Evolutionary conservation across 2,888 invertebrate genomes (phyloP).

Genomic region (Tridacna gigas): DNA sequence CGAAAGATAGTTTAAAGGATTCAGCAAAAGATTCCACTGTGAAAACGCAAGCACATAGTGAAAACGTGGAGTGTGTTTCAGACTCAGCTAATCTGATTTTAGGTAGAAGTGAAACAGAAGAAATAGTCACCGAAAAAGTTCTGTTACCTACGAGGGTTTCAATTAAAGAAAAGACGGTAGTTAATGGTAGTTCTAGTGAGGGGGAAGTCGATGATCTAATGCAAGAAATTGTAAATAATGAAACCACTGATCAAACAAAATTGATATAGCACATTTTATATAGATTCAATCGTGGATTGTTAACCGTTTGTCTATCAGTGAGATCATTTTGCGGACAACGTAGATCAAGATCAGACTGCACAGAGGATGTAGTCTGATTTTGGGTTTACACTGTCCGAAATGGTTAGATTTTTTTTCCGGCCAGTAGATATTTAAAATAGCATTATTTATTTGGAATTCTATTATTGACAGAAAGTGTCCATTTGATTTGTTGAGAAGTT

Average conservation of each 20-base stretch:
- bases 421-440: too few species aligned
- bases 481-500: too few species aligned
- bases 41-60: neutral
- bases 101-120: constrained; percentile 8
- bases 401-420: too few species aligned
- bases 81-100: neutral
- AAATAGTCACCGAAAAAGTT: constrained; percentile 18
- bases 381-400: too few species aligned
- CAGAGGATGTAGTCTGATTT: too few species aligned
- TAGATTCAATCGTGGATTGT: too few species aligned
- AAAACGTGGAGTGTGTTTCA: neutral
- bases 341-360: too few species aligned
- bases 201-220: constrained; percentile 5
- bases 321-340: too few species aligned
- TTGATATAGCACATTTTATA: constrained; percentile 15
- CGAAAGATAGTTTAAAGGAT: neutral
- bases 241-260: constrained; percentile 40
- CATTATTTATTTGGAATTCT: too few species aligned
- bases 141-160: neutral
- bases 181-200: constrained; percentile 19
- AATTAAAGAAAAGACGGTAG: constrained; percentile 5
- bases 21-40: neutral
- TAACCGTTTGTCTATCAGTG: too few species aligned
- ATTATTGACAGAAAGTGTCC: too few species aligned
- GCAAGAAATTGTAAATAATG: constrained; percentile 19